phyloP scores from a whole-genome alignment of 2,113 vertebrate genomes.

The Narcine bancroftii region DNA sequence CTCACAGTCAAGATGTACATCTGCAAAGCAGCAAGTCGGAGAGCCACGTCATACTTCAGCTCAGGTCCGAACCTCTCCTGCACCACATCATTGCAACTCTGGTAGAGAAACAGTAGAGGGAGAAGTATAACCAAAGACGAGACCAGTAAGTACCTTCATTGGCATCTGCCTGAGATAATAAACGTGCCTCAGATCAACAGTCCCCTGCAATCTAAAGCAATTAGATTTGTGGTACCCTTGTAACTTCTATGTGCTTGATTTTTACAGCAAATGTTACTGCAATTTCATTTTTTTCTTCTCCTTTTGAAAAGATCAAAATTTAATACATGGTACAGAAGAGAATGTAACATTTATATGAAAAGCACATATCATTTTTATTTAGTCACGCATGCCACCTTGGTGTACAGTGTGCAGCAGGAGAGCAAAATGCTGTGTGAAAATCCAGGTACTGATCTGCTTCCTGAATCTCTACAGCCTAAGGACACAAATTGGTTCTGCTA shows the following conservation, averaged over 20 bases:
- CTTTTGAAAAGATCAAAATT: background rate
- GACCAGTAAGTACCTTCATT: background rate
- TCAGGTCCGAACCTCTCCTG: conserved; percentile 91
- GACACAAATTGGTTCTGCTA: background rate
- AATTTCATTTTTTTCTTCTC: background rate
- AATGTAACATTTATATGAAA: background rate
- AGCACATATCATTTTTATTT: background rate
- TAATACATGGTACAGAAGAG: background rate
- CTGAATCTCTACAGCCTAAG: background rate
- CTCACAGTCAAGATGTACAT: conserved; percentile 95
- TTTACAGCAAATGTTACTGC: background rate
- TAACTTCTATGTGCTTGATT: background rate
- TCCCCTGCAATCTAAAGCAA: background rate
- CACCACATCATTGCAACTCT: conserved; percentile 97
- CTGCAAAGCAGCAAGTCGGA: conserved; percentile 85
- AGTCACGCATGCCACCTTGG: background rate
- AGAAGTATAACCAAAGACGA: conserved; percentile 47
- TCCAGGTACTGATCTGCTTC: background rate
- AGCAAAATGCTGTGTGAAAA: background rate
- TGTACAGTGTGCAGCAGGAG: background rate
- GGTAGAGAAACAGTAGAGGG: conserved; percentile 62
- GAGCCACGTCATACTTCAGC: conserved; percentile 89
- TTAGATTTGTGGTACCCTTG: background rate
- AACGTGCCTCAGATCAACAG: background rate
- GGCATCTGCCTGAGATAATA: background rate